These are phyloP conservation scores for Mesoligia furuncula DNA, from an alignment of 2,888 invertebrate genomes.

Conservation along the genomic window DNA sequence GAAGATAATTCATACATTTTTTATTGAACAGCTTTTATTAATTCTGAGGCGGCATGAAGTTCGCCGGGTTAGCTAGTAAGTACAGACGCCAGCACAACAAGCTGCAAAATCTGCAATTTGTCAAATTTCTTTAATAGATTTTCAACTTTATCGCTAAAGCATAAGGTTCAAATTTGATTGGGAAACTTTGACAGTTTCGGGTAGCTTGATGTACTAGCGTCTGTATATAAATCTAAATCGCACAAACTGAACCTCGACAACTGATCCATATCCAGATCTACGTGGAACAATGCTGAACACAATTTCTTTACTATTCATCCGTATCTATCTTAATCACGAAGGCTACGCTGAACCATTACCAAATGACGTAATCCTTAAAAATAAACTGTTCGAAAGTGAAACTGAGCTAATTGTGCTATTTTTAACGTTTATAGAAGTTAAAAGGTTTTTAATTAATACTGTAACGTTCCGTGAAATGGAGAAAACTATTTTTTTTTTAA, in stretches of 20 bases:
- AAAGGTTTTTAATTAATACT: constrained; percentile 80
- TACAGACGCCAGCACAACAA: too few relatives aligned
- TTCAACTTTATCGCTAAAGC: too few relatives aligned
- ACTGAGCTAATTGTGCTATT: constrained; percentile 79
- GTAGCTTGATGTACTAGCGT: too few relatives aligned
- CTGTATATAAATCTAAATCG: too few relatives aligned
- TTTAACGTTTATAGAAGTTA: constrained; percentile 68
- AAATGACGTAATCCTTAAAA: constrained; percentile 66
- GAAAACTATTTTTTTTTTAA: constrained; percentile 66
- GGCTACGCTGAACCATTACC: constrained; percentile 57
- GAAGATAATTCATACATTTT: too few relatives aligned
- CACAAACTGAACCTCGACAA: constrained; percentile 11
- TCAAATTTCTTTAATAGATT: too few relatives aligned
- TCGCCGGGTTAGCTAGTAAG: too few relatives aligned
- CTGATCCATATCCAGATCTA: constrained; percentile 40
- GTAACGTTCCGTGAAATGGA: constrained; percentile 76
- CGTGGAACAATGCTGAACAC: constrained; percentile 38
- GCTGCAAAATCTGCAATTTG: too few relatives aligned
- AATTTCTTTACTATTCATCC: constrained; percentile 63
- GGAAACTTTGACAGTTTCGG: too few relatives aligned
- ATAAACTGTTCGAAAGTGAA: constrained; percentile 76
- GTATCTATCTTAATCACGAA: constrained; percentile 61
- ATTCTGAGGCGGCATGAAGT: too few relatives aligned
- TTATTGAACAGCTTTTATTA: too few relatives aligned
- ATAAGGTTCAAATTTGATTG: too few relatives aligned